Base-by-base conservation (phyloP, 1,140 invertebrate species). In the Acromyrmex charruanus region DNA sequence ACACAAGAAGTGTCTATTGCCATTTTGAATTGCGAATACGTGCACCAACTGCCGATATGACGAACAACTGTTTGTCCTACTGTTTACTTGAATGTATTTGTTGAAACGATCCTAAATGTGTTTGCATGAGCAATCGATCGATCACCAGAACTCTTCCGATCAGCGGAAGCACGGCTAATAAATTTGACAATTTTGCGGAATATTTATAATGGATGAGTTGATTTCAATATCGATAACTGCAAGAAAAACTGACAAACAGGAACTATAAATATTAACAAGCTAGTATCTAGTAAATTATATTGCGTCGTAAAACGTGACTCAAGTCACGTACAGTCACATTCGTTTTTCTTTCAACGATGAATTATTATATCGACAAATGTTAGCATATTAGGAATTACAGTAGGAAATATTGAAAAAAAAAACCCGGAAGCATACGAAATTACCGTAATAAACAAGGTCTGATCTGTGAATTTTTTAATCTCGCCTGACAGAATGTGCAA, bases 221-320 rank as follows among this genome's bases (percentile, higher is more conserved):
- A 71, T 81, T 81, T 71, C 66, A 69, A 71, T 81, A 71, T 81
- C 65, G 65, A 9, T 31, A 18, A 2, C 5, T 3, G 49, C 69
- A 44, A 51, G 80, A 51, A 84, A 84, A 84, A 84, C 69, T 49
- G 28, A 31, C 7, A 63, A 59, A 61, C 68, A 63, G 55, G 18
- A 72, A 49, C 68, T 59, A 84, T 84, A 84, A 74, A 84, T 84
- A 74, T 84, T 84, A 84, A 84, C 44, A 16, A 39, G 31, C 65
- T 16, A 21, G 44, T 65, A 35, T 55, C 49, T n/a, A 31, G 21
- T 75, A 72, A 72, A 61, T 72, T 61, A 58, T 44, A 74, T 63
- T 74, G 49, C 14, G 28, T 28, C 39, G 25, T 51, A 39, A 84
- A 84, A 84, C 80, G 69, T 84, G 80, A 84, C 55, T 84, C 55